Evolutionary conservation across 2,797 vertebrate species (phyloP), one percentile per base, ranked within the genome.

Genomic region (Myotis daubentonii): DNA sequence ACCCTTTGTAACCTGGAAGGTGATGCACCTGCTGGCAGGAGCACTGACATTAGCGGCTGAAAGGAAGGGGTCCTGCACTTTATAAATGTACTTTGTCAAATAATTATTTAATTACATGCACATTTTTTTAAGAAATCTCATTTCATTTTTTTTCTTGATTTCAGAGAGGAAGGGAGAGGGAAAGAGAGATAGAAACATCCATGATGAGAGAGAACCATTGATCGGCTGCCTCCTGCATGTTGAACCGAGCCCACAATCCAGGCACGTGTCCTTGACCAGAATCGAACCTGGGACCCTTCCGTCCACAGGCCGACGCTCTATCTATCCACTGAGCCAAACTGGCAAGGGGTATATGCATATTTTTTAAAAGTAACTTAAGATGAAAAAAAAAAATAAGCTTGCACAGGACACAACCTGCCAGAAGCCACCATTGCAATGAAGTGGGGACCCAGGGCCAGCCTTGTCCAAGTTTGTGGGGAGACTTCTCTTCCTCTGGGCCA

Each of bases 51-150:
- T 19, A 53, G 15, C 87, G 22, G 53, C 22, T 62, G 36, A 93
- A 80, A 95, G 57, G 76, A 83, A 84, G 9, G 10, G 33, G 65
- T 79, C 71, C 44, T 89, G 51, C 28, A 91, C 60, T 86, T 86
- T 65, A 86, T 88, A 75, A 78, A 79, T 55, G n/a, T n/a, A 72
- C 53, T 38, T 85, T 93, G 33, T 83, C 57, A 41, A 17, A 70
- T 33, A 91, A 72, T 75, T 85, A 70, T 55, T 57, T 57, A 55
- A 55, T 82, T 36, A 57, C 25, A 71, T n/a, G 28, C 66, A 79
- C 22, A 55, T 38, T 51, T 75, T 66, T 0, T 0, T 44, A 88
- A 85, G 47, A 47, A 13, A 47, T 47, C 47, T 47, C 12, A 47
- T 47, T 47, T 47, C 44, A 12, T 47, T 47, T 47, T 47, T 47